phyloP scores from a whole-genome alignment of 2,888 invertebrate genomes.

The Conops quadrifasciatus region DNA sequence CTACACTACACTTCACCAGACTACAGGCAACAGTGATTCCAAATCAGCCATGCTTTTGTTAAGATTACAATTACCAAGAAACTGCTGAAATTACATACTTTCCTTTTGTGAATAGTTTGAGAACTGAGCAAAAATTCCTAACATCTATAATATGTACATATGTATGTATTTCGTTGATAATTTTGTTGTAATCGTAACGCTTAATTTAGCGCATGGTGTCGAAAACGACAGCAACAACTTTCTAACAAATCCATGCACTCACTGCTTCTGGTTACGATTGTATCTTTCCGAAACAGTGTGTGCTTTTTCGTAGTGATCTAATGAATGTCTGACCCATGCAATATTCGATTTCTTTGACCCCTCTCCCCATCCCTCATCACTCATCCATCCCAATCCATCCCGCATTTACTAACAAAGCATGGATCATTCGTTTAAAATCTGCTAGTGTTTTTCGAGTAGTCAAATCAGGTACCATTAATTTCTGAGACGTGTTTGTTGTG shows the following conservation, averaged over 20 bases:
- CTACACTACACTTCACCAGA: too few species aligned
- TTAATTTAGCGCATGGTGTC: background rate
- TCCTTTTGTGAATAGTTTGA: background rate
- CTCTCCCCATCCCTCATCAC: too few species aligned
- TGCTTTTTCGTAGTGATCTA: background rate
- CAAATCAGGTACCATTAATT: too few species aligned
- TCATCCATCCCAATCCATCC: too few species aligned
- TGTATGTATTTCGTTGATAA: background rate
- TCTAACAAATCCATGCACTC: background rate
- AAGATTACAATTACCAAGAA: background rate
- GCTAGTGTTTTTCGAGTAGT: background rate
- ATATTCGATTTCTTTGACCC: background rate
- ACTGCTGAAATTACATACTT: background rate
- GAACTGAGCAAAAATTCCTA: background rate
- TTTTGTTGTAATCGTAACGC: background rate
- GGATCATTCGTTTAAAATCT: background rate
- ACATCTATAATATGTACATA: background rate
- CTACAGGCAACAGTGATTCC: background rate
- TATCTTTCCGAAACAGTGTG: too few species aligned
- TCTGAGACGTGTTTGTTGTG: too few species aligned
- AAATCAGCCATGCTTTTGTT: background rate
- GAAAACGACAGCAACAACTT: background rate
- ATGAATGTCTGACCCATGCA: background rate
- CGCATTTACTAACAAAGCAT: too few species aligned
- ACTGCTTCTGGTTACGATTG: background rate